Percentiles rank a stretch among this genome's conserved stretches.
Conservation (phyloP, 2,797 vertebrate species). For the Loris lydekkerianus region DNA sequence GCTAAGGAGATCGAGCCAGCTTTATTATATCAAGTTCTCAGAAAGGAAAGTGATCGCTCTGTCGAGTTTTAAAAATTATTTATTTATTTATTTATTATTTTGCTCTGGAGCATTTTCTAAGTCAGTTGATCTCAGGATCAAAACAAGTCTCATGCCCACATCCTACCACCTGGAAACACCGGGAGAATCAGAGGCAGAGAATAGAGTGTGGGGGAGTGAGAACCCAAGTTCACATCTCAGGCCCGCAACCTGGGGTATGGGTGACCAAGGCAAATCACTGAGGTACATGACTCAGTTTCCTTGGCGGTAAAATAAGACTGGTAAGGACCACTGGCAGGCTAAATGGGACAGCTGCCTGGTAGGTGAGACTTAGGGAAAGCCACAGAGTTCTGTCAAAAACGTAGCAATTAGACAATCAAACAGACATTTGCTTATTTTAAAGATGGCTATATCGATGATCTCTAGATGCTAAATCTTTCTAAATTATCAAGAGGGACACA, state of each 20-base stretch:
- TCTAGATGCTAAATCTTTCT: background rate
- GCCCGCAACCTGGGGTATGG: background rate
- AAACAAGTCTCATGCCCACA: background rate
- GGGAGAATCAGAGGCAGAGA: background rate
- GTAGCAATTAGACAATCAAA: background rate
- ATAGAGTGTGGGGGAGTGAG: accelerated
- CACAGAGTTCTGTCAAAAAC: background rate
- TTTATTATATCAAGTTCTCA: constrained; percentile 80
- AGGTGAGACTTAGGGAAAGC: background rate
- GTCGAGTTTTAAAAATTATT: constrained; percentile 24
- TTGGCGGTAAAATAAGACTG: background rate
- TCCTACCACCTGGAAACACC: accelerated
- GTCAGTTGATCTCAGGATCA: constrained; percentile 50
- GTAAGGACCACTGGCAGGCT: background rate
- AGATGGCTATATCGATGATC: background rate
- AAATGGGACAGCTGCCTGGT: background rate
- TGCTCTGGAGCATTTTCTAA: constrained; percentile 58
- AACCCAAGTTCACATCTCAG: accelerated
- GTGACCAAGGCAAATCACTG: accelerated
- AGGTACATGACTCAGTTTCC: background rate
- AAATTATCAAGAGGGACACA: background rate
- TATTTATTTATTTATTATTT: background rate
- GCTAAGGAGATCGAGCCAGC: constrained; percentile 83
- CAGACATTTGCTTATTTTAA: background rate
- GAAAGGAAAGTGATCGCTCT: constrained; percentile 77